Percentiles rank a stretch among this genome's conserved stretches.
phyloP scores from a whole-genome alignment of 2,888 invertebrate genomes.

The Andrena trimmerana region DNA sequence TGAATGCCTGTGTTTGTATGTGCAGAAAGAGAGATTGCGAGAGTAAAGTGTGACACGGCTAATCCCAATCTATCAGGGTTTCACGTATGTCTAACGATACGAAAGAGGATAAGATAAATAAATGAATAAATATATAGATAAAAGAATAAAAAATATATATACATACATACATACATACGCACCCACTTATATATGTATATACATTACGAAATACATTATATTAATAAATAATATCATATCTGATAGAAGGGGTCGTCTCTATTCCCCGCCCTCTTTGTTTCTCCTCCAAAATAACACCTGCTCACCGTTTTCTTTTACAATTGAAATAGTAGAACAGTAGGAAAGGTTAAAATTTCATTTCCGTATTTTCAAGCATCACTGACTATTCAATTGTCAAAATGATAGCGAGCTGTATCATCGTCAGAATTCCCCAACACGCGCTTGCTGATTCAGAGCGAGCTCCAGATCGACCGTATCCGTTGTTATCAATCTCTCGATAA shows the following conservation, averaged over 20 bases:
- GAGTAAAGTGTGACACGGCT: constrained; percentile 51
- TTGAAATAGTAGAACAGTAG: too few relatives aligned
- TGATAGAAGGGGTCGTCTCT: constrained; percentile 52
- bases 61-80: constrained; percentile 83
- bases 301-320: neutral
- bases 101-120: constrained; percentile 73
- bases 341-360: too few relatives aligned
- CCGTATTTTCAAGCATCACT: neutral
- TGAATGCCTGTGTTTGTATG: constrained; percentile 19
- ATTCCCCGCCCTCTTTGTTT: neutral
- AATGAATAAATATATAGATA: constrained; percentile 69
- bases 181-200: constrained; percentile 79
- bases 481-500: neutral
- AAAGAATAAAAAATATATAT: constrained; percentile 60
- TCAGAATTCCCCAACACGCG: neutral
- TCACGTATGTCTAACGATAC: constrained; percentile 80
- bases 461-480: neutral
- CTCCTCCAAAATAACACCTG: too few relatives aligned
- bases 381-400: neutral
- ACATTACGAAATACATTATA: constrained; percentile 82
- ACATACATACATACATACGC: constrained; percentile 68
- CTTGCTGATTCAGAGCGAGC: neutral
- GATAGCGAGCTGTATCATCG: neutral
- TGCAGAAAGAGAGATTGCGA: constrained; percentile 31
- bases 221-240: constrained; percentile 82